phyloP scores from a whole-genome alignment of 2,888 invertebrate genomes.

The Phengaris arion region DNA sequence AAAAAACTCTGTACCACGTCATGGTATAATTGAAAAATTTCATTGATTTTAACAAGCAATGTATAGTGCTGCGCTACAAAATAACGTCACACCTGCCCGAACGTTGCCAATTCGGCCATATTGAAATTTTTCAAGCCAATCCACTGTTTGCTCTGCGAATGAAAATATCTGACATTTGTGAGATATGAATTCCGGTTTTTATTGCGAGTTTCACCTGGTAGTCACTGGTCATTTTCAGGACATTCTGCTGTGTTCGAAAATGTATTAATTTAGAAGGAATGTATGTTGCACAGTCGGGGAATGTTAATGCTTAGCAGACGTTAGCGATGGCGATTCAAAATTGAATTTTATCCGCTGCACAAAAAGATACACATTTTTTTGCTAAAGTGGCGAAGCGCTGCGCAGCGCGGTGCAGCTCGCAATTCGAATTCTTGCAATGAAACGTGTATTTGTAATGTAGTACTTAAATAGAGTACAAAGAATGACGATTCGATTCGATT shows the following conservation, averaged over 20 bases:
- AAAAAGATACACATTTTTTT: no score
- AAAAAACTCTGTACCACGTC: no score
- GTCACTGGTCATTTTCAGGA: background rate
- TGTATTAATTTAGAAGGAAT: background rate
- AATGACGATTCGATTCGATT: no score
- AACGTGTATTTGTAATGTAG: no score
- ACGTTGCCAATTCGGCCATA: conserved; percentile 1
- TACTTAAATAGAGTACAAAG: no score
- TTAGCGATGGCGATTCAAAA: no score
- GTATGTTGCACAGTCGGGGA: background rate
- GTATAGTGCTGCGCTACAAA: background rate
- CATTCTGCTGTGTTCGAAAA: background rate
- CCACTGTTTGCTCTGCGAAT: background rate
- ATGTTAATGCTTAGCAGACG: background rate
- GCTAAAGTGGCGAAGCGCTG: no score
- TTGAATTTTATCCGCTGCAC: no score
- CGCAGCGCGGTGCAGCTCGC: no score
- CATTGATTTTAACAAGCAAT: background rate
- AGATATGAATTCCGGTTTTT: conserved; percentile 10
- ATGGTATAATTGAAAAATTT: no score
- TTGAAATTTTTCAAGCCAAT: background rate
- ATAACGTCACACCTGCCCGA: background rate
- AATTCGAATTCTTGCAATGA: no score
- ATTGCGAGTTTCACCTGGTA: background rate
- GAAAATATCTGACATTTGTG: conserved; percentile 19